Base-by-base conservation (phyloP, 2,888 invertebrate species). In the Phortica okadai region DNA sequence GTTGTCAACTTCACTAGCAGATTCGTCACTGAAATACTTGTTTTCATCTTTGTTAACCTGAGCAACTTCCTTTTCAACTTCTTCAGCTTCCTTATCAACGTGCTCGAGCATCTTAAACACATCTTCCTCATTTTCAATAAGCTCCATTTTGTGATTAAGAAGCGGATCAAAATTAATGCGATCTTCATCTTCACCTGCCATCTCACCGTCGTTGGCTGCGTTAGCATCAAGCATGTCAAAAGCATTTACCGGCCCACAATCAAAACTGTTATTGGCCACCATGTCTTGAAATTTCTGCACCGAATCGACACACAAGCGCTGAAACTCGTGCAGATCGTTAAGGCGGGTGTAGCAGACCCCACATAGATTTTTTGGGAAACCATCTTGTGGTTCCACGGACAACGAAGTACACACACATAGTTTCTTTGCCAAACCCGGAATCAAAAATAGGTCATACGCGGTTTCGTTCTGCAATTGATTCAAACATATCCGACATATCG, bases 401-500 rank as follows among this genome's bases (percentile, higher is more conserved):
- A 91, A 78, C 8, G 91, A 87, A 4, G 91, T 90, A 77, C 90
- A 90, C 45, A 87, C 82, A 77, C 85, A 84, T 3, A 91, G 83
- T 80, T 90, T 91, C 78, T 90, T 88, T 41, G 85, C 87, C 75
- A 90, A 79, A 58, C 89, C 90, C 14, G 90, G 89, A 62, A 89
- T 85, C 76, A 84, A 73, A 78, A 90, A 90, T 76, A 90, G 78
- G 83, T 90, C 89, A 76, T 89, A 87, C 11, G 84, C 80, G 76
- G 79, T 84, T 69, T 85, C 88, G 80, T 83, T 88, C 76, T 88
- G 84, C 76, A 90, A 74, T 67, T 84, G 83, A 77, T 89, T 86
- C 25, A 90, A 78, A 74, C 90, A 90, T 45, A 91, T 90, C 50
- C 91, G 91, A 81, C 90, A 90, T 76, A 90, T 82, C 76, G 90